A percentile compares a stretch with the other conserved stretches of the same genome.
phyloP scores from a whole-genome alignment of 2,113 vertebrate genomes.

The Hypanus sabinus region DNA sequence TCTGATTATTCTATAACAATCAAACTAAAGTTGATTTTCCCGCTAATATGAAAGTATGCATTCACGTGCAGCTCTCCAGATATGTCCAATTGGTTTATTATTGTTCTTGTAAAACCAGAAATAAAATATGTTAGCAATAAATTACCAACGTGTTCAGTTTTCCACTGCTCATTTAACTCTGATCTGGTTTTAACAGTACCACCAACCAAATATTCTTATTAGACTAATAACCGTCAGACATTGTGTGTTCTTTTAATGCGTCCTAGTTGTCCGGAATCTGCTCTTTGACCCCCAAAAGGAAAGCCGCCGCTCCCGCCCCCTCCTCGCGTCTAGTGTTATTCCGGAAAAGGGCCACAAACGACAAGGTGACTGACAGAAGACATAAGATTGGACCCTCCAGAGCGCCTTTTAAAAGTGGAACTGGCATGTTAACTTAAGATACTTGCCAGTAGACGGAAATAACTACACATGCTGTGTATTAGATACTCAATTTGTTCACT shows the following conservation, averaged over 20 bases:
- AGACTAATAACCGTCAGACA: not conserved
- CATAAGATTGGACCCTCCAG: constrained; percentile 41
- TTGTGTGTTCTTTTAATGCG: not conserved
- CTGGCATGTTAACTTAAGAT: not conserved
- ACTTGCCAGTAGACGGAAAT: constrained; percentile 16
- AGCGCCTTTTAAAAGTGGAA: not conserved
- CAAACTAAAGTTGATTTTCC: not conserved
- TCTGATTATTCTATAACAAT: not conserved
- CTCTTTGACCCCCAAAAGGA: constrained; percentile 54
- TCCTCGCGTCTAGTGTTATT: constrained; percentile 57
- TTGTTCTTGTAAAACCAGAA: not conserved
- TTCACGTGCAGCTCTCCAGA: not conserved
- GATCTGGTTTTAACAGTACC: not conserved
- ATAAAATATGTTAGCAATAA: not conserved
- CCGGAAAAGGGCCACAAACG: constrained; percentile 54
- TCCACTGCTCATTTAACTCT: not conserved
- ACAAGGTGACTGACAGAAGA: constrained; percentile 53
- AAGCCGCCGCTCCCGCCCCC: constrained; percentile 43
- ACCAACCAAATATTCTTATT: not conserved
- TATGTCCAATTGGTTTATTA: not conserved
- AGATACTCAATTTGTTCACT: too few relatives aligned
- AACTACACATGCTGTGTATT: not conserved
- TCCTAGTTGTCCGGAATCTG: constrained; percentile 48
- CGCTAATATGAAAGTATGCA: not conserved
- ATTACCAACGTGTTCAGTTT: not conserved